Evolutionary conservation across 2,888 invertebrate species (phyloP), one percentile per base, ranked within the genome.

Genomic region (Pammene fasciana): DNA sequence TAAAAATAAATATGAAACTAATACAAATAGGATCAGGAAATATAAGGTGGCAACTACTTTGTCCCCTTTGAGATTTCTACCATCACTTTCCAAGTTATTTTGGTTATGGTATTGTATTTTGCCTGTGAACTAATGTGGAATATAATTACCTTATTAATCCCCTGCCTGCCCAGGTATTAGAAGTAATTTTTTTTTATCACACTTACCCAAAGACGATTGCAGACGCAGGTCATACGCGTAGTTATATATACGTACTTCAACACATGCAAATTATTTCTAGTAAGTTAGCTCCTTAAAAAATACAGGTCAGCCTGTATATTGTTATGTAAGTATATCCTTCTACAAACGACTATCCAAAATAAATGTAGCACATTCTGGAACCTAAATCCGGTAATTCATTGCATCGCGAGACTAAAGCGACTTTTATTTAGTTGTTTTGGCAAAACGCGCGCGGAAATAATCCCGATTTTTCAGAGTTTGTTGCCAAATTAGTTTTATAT

Each of bases 401-500:
- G 61, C 48, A 38, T 13, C 38, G 36, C 14, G 8, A 41, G 18
- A 57, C 56, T 56, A 34, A 16, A 41, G 7, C 14, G 14, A 38
- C 38, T 55, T 65, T 65, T 65, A 56, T 46, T 45, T 56, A 56
- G 26, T 26, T 26, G 46, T 65, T 61, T 67, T 48, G 61, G 46
- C 67, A 55, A 46, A 26, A 8, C 13, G 45, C 8, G n/a, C 36
- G 45, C 18, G 18, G 36, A 65, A 65, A 56, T 65, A 65, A 54
- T 36, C 2, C 45, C 5, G 8, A 43, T 46, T 10, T 34, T 60
- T 13, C 14, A 1, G 11, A 50, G 48, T 6, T 8, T 38, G 46
- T 14, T 67, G 61, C 61, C 67, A 67, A 67, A 43, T 57, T 50
- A 46, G 18, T 67, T 38, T 55, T 41, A n/a, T 36, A 34, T 16